Conservation (phyloP, 2,888 invertebrate species). For the Tineola bisselliella region DNA sequence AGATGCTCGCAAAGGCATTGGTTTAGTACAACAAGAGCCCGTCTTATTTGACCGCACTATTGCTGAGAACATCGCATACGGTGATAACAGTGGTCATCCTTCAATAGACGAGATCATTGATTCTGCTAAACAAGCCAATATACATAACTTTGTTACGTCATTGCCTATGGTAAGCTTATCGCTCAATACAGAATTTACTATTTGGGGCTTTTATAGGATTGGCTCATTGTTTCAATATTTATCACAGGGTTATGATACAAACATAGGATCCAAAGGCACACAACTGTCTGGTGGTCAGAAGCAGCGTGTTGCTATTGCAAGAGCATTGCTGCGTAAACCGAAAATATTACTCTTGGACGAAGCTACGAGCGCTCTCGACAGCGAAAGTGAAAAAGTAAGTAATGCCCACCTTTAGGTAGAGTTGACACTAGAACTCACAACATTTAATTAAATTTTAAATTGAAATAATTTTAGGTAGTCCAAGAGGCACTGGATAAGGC, state of each 20-base stretch:
- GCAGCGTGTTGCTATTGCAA: constrained; percentile 86
- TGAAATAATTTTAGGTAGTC: constrained; percentile 79
- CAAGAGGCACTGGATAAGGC: constrained; percentile 89
- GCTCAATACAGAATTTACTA: no score
- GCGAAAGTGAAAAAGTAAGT: constrained; percentile 81
- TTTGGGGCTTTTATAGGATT: no score
- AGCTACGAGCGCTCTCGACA: constrained; percentile 87
- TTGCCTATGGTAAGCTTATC: constrained; percentile 73
- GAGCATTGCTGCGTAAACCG: constrained; percentile 82
- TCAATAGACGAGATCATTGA: constrained; percentile 77
- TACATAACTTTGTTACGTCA: constrained; percentile 82
- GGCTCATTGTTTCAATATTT: neutral
- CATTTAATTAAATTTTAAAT: no score
- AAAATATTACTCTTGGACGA: constrained; percentile 82
- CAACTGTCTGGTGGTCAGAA: constrained; percentile 86
- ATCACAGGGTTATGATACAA: constrained; percentile 79
- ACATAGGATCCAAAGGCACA: constrained; percentile 80
- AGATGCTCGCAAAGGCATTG: constrained; percentile 80
- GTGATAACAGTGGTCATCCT: constrained; percentile 78
- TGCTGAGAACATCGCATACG: constrained; percentile 91
- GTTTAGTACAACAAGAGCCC: constrained; percentile 93
- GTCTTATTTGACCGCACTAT: constrained; percentile 89
- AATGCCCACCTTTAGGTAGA: neutral
- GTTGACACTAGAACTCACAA: no score
- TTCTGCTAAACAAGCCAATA: constrained; percentile 85